Evolutionary conservation across 1,140 invertebrate genomes (phyloP).

Genomic region (Harpegnathos saltator): DNA sequence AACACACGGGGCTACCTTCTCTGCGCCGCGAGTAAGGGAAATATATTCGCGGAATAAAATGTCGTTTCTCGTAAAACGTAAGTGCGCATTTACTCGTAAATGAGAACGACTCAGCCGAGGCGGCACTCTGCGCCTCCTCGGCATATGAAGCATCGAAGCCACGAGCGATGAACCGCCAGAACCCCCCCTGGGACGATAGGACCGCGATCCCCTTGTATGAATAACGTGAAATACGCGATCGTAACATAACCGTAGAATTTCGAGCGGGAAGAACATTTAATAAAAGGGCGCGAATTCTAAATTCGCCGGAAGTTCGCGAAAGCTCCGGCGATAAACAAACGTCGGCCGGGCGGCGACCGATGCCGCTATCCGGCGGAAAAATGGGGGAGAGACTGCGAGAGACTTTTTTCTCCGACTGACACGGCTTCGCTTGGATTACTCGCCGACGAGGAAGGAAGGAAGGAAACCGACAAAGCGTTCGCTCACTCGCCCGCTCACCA

Average conservation of each 20-base stretch:
- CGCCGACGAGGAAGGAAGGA: not conserved
- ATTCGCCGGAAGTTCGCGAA: slow-evolving; percentile 14
- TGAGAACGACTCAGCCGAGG: slow-evolving; percentile 21
- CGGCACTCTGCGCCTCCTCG: not conserved
- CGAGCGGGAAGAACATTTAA: slow-evolving; percentile 26
- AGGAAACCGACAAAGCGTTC: slow-evolving; percentile 14
- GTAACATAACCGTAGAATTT: slow-evolving; percentile 27
- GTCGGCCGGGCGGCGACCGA: slow-evolving; percentile 21
- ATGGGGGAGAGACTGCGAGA: not conserved
- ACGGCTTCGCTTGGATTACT: slow-evolving; percentile 18
- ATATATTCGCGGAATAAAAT: slow-evolving; percentile 34
- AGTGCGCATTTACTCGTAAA: slow-evolving; percentile 42
- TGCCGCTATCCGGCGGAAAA: slow-evolving; percentile 12
- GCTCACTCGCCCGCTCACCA: no score
- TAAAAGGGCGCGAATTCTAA: slow-evolving; percentile 29
- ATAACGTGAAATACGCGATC: slow-evolving; percentile 11
- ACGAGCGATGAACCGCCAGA: no score
- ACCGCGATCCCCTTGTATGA: slow-evolving; percentile 31
- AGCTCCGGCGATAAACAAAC: slow-evolving; percentile 51
- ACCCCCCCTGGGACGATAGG: not conserved
- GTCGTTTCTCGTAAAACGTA: slow-evolving; percentile 25
- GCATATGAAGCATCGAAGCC: not conserved
- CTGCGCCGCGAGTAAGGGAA: not conserved
- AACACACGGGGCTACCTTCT: not conserved
- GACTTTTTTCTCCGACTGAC: slow-evolving; percentile 2